Conservation (phyloP, 2,888 invertebrate genomes). For the Petrolisthes manimaculis region DNA sequence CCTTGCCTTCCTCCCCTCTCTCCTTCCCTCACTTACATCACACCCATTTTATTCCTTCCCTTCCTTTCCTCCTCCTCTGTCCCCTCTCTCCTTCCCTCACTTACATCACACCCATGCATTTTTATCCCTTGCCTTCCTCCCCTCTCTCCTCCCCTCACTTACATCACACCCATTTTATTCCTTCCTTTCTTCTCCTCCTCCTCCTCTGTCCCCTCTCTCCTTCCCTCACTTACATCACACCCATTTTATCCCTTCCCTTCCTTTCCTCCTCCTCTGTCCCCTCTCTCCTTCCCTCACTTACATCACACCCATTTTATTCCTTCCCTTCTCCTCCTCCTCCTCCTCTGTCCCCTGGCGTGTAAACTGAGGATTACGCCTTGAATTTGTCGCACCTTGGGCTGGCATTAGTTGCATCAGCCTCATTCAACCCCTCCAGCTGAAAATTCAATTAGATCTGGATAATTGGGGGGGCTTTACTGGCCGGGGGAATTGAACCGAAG, state of each 20-base stretch:
- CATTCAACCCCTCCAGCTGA: background rate
- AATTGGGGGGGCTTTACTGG: conserved; percentile 23
- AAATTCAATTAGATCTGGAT: conserved; percentile 33
- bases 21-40: background rate
- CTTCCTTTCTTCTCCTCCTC: no score
- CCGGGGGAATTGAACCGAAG: conserved; percentile 18
- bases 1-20: background rate
- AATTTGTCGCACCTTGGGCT: background rate
- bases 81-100: background rate
- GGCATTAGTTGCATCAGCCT: background rate
- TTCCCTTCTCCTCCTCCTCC: background rate
- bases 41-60: no score
- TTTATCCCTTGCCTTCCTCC: background rate
- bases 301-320: background rate
- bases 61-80: no score
- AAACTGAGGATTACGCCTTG: background rate
- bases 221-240: background rate
- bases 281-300: background rate
- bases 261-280: background rate
- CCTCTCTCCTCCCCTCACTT: background rate
- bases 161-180: no score
- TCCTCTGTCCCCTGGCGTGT: background rate
- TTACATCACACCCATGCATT: background rate
- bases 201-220: no score
- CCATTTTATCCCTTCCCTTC: background rate